Conservation (phyloP, 2,888 invertebrate species). For the Caenorhabditis drosophilae region DNA sequence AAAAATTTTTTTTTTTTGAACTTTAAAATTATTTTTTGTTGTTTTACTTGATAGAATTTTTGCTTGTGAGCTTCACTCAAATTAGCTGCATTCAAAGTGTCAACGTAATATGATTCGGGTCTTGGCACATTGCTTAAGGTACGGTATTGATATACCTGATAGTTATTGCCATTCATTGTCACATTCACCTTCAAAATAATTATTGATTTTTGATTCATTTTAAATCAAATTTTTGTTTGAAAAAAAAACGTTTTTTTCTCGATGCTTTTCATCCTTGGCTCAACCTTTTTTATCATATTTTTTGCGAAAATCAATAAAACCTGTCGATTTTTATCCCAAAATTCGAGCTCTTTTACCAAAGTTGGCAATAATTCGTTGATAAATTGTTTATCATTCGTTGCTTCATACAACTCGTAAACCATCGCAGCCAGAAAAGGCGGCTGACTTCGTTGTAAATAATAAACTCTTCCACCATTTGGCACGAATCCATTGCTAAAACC, state of each 20-base stretch:
- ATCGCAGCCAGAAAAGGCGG: slow-evolving; percentile 75
- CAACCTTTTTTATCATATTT: too few relatives aligned
- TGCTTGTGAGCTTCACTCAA: slow-evolving; percentile 17
- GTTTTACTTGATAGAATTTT: slow-evolving; percentile 49
- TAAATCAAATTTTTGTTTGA: background rate
- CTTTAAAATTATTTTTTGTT: too few relatives aligned
- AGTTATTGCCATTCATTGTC: slow-evolving; percentile 72
- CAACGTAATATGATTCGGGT: slow-evolving; percentile 82
- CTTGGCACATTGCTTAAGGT: slow-evolving; percentile 70
- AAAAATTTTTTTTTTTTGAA: too few relatives aligned
- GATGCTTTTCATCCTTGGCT: too few relatives aligned
- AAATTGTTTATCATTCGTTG: slow-evolving; percentile 78
- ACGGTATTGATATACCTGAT: slow-evolving; percentile 78
- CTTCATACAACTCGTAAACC: slow-evolving; percentile 81
- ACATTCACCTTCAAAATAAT: too few relatives aligned
- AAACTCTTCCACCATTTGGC: slow-evolving; percentile 88
- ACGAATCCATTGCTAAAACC: slow-evolving; percentile 73
- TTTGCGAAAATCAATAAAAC: too few relatives aligned
- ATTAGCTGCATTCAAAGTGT: slow-evolving; percentile 40
- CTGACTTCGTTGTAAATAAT: slow-evolving; percentile 74
- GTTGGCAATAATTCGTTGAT: slow-evolving; percentile 70
- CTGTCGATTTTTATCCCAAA: slow-evolving; percentile 54
- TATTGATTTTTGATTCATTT: background rate
- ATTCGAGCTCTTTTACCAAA: slow-evolving; percentile 68
- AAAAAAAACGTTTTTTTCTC: background rate